phyloP scores from a whole-genome alignment of 1,140 invertebrate genomes.

The Acromyrmex heyeri region DNA sequence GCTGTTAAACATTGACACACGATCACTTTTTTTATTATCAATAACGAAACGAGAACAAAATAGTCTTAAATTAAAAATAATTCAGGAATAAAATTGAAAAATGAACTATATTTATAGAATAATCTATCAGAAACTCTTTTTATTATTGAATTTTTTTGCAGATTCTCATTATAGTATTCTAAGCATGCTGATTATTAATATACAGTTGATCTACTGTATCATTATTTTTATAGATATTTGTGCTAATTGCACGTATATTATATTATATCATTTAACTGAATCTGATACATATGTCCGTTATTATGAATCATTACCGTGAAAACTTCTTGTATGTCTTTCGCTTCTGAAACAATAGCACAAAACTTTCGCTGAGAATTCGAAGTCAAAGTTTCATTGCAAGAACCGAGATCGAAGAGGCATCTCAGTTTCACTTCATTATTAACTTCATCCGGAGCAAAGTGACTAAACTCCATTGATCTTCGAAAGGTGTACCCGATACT shows the following conservation, averaged over 20 bases:
- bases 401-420: conserved; percentile 41
- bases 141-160: not conserved
- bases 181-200: not conserved
- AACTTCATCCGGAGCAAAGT: conserved; percentile 65
- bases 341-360: conserved; percentile 26
- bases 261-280: conserved; percentile 2
- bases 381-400: conserved; percentile 56
- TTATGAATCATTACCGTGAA: conserved; percentile 8
- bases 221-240: not conserved
- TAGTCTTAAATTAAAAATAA: not conserved
- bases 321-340: conserved; percentile 55
- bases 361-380: conserved; percentile 65
- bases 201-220: not conserved
- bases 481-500: conserved; percentile 4
- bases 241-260: not conserved
- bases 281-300: conserved; percentile 8
- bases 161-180: not conserved
- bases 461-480: conserved; percentile 67
- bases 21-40: not conserved
- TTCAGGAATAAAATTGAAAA: not conserved
- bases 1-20: not conserved
- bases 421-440: conserved; percentile 70
- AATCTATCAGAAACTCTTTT: not conserved
- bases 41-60: not conserved
- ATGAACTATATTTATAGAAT: not conserved